Evolutionary conservation across 2,888 invertebrate genomes (phyloP).

Genomic region (Sminthurides aquaticus): DNA sequence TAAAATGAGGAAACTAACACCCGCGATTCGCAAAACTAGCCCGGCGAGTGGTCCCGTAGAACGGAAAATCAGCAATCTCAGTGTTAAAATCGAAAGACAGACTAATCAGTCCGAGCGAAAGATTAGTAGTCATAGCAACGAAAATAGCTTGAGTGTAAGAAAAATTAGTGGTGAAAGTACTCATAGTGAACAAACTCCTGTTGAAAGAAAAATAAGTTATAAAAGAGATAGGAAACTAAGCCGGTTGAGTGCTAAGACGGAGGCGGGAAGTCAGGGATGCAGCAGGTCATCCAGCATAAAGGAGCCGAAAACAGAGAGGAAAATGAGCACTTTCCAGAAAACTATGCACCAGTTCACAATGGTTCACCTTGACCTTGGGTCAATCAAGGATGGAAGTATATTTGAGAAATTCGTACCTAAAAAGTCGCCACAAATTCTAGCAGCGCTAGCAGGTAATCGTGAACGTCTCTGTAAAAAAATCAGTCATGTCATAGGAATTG

Average conservation of each 20-base stretch:
- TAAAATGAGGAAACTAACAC: neutral
- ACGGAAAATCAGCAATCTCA: neutral
- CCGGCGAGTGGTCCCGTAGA: neutral
- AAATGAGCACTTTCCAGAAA: constrained; percentile 14
- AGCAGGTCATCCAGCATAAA: constrained; percentile 5
- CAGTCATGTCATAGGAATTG: too few species aligned
- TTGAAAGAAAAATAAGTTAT: neutral
- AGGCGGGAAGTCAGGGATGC: neutral
- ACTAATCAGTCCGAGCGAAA: neutral
- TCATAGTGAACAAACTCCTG: neutral
- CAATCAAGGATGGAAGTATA: constrained; percentile 8
- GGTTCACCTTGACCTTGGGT: constrained; percentile 16
- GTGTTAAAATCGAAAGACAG: neutral
- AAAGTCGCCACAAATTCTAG: constrained; percentile 22
- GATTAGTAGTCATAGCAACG: neutral
- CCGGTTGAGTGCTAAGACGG: neutral
- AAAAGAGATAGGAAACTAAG: constrained; percentile 13
- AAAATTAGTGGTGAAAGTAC: neutral
- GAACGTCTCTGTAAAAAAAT: neutral
- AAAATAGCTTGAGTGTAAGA: neutral
- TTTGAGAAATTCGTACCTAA: constrained; percentile 19
- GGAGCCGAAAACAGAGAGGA: neutral
- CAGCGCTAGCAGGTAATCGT: constrained; percentile 19
- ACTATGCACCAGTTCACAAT: constrained; percentile 11
- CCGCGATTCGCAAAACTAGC: neutral